These are phyloP conservation scores for Tridacna gigas DNA, from an alignment of 2,888 invertebrate genomes.

Conservation along the genomic window DNA sequence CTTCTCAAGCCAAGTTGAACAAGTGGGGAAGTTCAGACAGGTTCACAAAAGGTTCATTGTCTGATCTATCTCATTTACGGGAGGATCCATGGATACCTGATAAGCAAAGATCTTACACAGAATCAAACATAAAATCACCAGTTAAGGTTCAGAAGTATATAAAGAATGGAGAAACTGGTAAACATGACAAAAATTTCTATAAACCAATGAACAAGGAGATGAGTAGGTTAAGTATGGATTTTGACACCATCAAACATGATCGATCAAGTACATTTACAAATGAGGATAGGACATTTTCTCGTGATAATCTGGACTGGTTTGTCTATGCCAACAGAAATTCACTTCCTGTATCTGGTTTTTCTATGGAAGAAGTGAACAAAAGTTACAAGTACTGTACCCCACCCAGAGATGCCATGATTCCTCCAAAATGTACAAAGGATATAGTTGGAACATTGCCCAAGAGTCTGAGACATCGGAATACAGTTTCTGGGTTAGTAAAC, in stretches of 20 bases:
- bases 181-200: slow-evolving; percentile 2
- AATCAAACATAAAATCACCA: slow-evolving; percentile 38
- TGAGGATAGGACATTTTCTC: slow-evolving; percentile 56
- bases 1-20: slow-evolving; percentile 65
- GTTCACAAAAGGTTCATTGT: slow-evolving; percentile 69
- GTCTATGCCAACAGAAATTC: slow-evolving; percentile 79
- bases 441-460: slow-evolving; percentile 25
- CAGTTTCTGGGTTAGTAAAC: slow-evolving; percentile 43
- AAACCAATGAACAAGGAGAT: slow-evolving; percentile 37
- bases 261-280: slow-evolving; percentile 60
- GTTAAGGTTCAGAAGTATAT: neutral
- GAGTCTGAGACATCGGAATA: slow-evolving; percentile 37
- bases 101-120: slow-evolving; percentile 56
- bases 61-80: slow-evolving; percentile 66
- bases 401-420: slow-evolving; percentile 62
- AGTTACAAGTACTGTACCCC: slow-evolving; percentile 67
- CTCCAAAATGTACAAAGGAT: slow-evolving; percentile 30
- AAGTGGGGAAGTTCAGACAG: slow-evolving; percentile 69
- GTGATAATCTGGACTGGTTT: slow-evolving; percentile 77
- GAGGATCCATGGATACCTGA: slow-evolving; percentile 76
- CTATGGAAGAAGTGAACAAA: slow-evolving; percentile 46
- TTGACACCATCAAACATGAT: slow-evolving; percentile 27
- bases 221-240: slow-evolving; percentile 40
- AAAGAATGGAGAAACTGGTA: neutral
- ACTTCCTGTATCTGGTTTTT: slow-evolving; percentile 66